A percentile compares a stretch with the other conserved stretches of the same genome.
phyloP scores from a whole-genome alignment of 2,113 vertebrate genomes.

The Microtus montanus region DNA sequence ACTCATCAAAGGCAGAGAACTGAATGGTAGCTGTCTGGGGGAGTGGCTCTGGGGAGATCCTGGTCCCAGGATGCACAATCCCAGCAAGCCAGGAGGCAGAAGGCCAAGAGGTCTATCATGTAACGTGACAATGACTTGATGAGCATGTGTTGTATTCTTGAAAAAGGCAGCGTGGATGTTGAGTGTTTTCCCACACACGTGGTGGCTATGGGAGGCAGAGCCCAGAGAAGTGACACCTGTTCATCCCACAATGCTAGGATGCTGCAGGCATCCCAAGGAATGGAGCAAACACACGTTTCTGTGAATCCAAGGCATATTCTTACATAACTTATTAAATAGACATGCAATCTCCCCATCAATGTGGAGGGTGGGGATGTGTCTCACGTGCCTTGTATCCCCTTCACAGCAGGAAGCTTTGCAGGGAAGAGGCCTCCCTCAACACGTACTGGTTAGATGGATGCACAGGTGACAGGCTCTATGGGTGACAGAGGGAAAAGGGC shows the following conservation, averaged over 20 bases:
- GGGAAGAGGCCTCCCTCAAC: not conserved
- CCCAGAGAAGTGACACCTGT: not conserved
- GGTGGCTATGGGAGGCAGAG: not conserved
- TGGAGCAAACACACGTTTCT: not conserved
- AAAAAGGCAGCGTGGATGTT: not conserved
- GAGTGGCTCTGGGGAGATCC: too few species aligned
- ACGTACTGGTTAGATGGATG: too few species aligned
- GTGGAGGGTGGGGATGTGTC: rapidly evolving
- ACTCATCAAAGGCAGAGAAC: too few species aligned
- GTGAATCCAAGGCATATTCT: too few species aligned
- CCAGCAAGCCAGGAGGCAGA: not conserved
- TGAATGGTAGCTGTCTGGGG: not conserved
- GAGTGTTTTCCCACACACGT: not conserved
- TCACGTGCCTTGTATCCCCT: not conserved
- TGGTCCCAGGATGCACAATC: not conserved
- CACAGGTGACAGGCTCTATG: rapidly evolving
- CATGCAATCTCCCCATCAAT: not conserved
- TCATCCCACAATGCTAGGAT: not conserved
- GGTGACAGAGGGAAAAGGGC: not conserved
- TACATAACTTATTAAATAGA: not conserved
- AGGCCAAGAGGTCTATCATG: not conserved
- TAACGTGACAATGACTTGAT: rapidly evolving
- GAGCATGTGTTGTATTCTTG: not conserved
- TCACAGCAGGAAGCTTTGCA: not conserved
- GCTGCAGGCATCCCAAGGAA: too few species aligned